phyloP scores from a whole-genome alignment of 2,113 vertebrate species.

The Oncorhynchus kisutch region DNA sequence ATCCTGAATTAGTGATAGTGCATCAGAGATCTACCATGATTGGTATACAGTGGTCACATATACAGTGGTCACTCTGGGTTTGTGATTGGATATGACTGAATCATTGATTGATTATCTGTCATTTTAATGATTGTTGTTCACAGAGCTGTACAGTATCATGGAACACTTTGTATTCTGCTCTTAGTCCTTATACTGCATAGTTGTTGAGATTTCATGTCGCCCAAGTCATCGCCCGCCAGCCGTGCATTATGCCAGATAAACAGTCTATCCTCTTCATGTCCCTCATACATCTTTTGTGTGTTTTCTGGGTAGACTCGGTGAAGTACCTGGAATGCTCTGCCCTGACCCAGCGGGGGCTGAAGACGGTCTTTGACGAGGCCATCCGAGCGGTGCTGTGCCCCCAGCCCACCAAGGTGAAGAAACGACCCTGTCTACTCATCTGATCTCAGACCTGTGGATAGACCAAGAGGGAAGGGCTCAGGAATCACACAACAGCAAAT shows the following conservation, averaged over 20 bases:
- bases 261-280: neutral
- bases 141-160: no score
- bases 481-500: constrained; percentile 4
- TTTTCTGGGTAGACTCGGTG: constrained; percentile 75
- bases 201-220: neutral
- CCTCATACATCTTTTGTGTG: neutral
- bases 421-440: constrained; percentile 75
- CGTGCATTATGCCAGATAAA: neutral
- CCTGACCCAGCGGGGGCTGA: constrained; percentile 85
- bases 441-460: constrained; percentile 59
- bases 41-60: neutral
- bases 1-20: neutral
- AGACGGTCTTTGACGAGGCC: constrained; percentile 88
- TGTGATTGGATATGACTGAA: no score
- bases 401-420: constrained; percentile 80
- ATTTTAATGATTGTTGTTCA: no score
- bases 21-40: neutral
- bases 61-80: no score
- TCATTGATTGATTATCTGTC: no score
- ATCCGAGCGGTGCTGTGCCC: constrained; percentile 88
- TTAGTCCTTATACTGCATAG: neutral
- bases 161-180: neutral
- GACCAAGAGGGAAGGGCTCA: constrained; percentile 3
- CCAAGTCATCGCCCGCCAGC: neutral
- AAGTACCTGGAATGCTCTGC: constrained; percentile 90